Evolutionary conservation across 2,888 invertebrate genomes (phyloP), one percentile per base, ranked within the genome.

Genomic region (Dromius quadrimaculatus): DNA sequence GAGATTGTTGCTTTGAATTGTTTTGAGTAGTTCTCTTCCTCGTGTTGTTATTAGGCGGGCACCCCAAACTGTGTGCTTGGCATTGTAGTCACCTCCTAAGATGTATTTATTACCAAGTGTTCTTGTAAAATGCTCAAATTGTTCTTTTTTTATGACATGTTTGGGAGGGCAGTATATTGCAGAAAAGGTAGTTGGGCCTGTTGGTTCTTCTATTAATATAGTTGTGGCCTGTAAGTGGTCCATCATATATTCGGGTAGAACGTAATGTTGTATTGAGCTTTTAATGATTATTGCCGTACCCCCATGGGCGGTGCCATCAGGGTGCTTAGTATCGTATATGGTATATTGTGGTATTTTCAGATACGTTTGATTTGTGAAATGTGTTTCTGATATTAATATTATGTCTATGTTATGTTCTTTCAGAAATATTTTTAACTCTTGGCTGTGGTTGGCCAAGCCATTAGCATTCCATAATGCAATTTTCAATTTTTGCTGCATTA

Each of bases 371-470:
- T 57, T 38, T 38, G 54, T 57, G 17, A 34, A 41, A n/a, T 57
- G 68, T 9, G 54, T 68, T 43, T 69, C 41, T 59, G 69, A 17
- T 20, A 43, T 43, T 66, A 50, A 34, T 11, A 65, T 11, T 8
- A 66, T 66, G 34, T 66, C 34, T 20, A 66, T 50, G n/a, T 54
- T n/a, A n/a, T 54, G 20, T 19, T 45, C 45, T n/a, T n/a, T n/a
- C n/a, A n/a, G n/a, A n/a, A n/a, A n/a, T n/a, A n/a, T n/a, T n/a
- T n/a, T n/a, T n/a, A n/a, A n/a, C n/a, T n/a, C n/a, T n/a, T n/a
- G n/a, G 2, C 2, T 45, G 19, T 15, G 45, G 41, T 9, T 6
- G 41, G 9, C 8, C 41, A 41, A 41, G 41, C 41, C 19, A 63
- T 63, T 41, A n/a, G n/a, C n/a, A n/a, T n/a, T n/a, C n/a, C n/a